These are phyloP conservation scores for Masnerella sp. DNA, from an alignment of 2,888 invertebrate genomes.

Conservation along the genomic window DNA sequence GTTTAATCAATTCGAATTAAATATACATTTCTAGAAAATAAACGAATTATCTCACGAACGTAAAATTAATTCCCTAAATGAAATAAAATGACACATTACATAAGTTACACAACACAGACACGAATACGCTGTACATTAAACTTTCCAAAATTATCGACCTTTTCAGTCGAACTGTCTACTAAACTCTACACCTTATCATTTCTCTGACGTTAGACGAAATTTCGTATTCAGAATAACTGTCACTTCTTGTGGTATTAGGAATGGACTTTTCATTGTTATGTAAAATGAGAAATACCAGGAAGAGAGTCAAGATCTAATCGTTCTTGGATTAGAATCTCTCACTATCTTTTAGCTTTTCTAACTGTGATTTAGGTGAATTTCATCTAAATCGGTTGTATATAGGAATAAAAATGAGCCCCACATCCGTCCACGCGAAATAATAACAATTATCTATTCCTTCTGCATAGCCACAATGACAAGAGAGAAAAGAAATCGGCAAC, in stretches of 20 bases:
- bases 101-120: too few species aligned
- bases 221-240: conserved; percentile 13
- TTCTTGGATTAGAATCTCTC: conserved; percentile 26
- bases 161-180: not conserved
- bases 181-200: conserved; percentile 14
- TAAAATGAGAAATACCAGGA: conserved; percentile 39
- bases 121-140: too few species aligned
- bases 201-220: not conserved
- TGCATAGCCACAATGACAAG: too few species aligned
- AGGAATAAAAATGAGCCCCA: conserved; percentile 8
- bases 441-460: not conserved
- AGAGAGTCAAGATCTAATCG: conserved; percentile 32
- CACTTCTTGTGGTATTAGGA: conserved; percentile 4
- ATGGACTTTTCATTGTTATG: conserved; percentile 35
- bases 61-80: too few species aligned
- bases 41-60: too few species aligned
- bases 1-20: too few species aligned
- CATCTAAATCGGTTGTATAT: conserved; percentile 6
- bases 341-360: conserved; percentile 16
- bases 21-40: too few species aligned
- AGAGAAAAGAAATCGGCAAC: not conserved
- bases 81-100: too few species aligned
- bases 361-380: conserved; percentile 13
- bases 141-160: not conserved
- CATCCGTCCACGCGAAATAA: not conserved